A percentile compares a stretch with the other conserved stretches of the same genome.
Conservation (phyloP, 1,140 invertebrate genomes). For the Zaprionus davidi region DNA sequence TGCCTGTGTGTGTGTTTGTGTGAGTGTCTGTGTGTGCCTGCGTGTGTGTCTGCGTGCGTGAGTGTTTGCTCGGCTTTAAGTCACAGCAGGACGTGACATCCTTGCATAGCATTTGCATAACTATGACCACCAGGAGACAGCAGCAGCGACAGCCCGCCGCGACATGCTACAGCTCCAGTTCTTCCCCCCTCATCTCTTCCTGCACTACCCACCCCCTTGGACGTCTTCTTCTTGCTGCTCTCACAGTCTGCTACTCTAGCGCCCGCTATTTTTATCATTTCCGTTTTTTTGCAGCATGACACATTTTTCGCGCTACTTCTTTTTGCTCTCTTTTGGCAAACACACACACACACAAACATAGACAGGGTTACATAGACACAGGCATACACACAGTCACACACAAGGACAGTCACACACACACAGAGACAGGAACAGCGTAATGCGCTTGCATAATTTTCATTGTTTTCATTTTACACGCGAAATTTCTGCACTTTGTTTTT, state of each 20-base stretch:
- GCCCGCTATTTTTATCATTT: constrained; percentile 73
- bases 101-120: constrained; percentile 83
- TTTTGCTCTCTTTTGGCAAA: constrained; percentile 16
- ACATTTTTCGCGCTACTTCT: constrained; percentile 27
- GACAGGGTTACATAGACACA: background rate
- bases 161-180: background rate
- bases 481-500: constrained; percentile 65
- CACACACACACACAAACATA: background rate
- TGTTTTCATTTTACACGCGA: constrained; percentile 78
- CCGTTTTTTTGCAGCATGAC: constrained; percentile 52
- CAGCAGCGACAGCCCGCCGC: constrained; percentile 49
- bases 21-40: background rate
- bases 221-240: background rate
- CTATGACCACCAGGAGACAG: constrained; percentile 61
- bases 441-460: constrained; percentile 82
- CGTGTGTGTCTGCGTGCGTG: constrained; percentile 52
- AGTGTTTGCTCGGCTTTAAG: constrained; percentile 67
- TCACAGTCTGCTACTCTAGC: constrained; percentile 47
- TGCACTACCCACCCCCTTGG: too few species aligned
- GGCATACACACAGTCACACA: background rate
- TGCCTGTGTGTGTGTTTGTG: background rate
- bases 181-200: background rate
- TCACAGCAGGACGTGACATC: constrained; percentile 82
- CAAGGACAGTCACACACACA: background rate
- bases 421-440: constrained; percentile 37